phyloP scores from a whole-genome alignment of 2,113 vertebrate genomes.

The Cyprinodon brontotheroides region DNA sequence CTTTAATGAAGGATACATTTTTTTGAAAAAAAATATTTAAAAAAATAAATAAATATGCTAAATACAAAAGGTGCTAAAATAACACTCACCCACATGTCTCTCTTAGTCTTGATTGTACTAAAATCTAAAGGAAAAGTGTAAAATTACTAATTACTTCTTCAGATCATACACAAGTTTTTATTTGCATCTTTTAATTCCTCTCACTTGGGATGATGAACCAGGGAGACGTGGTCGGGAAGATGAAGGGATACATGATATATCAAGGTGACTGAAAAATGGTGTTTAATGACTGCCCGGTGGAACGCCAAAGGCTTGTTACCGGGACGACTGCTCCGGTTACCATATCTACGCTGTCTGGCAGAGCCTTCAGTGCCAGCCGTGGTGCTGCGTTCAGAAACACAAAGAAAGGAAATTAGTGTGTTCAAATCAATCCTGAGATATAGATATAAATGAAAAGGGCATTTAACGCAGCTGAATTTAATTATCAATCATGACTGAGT shows the following conservation, averaged over 20 bases:
- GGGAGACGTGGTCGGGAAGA: conserved; percentile 41
- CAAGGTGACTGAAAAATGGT: conserved; percentile 56
- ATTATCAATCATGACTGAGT: too few species aligned
- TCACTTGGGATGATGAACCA: conserved; percentile 66
- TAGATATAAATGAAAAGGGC: too few species aligned
- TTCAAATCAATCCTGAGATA: too few species aligned
- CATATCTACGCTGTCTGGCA: neutral
- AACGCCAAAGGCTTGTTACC: neutral
- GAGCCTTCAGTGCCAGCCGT: neutral
- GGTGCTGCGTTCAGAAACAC: conserved; percentile 20
- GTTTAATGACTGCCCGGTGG: neutral
- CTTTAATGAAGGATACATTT: too few species aligned
- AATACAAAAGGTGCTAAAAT: neutral
- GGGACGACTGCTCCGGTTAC: neutral
- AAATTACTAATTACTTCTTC: neutral
- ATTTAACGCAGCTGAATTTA: too few species aligned
- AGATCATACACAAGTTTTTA: neutral
- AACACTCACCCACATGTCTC: conserved; percentile 10
- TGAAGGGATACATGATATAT: too few species aligned
- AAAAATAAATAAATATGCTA: neutral
- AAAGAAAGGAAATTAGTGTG: too few species aligned
- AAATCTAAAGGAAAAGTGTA: conserved; percentile 20
- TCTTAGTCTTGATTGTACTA: neutral
- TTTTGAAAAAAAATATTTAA: too few species aligned
- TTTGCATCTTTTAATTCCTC: neutral